These are phyloP conservation scores for Capreolus pygargus DNA, from an alignment of 2,113 vertebrate species.

Conservation along the genomic window DNA sequence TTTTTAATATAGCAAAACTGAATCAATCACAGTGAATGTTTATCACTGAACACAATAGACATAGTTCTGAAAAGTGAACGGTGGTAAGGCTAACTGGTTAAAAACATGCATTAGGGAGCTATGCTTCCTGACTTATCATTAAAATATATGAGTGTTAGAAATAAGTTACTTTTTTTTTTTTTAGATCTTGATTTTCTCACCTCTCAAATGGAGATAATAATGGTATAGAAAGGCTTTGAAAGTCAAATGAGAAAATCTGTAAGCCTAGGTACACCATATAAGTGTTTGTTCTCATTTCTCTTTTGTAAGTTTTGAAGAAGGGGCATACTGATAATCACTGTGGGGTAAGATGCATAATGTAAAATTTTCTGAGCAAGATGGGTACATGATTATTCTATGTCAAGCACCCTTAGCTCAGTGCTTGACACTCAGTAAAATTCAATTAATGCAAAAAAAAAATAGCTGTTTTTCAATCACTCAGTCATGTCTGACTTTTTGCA, in stretches of 20 bases:
- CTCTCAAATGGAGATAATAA: not conserved
- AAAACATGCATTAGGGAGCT: not conserved
- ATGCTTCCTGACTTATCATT: not conserved
- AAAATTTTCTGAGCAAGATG: not conserved
- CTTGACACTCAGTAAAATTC: not conserved
- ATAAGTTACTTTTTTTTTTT: not conserved
- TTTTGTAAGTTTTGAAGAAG: not conserved
- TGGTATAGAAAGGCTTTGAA: not conserved
- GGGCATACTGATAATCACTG: not conserved
- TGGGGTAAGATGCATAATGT: not conserved
- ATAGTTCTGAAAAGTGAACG: not conserved
- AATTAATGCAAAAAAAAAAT: not conserved
- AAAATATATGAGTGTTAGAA: not conserved
- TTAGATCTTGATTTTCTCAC: not conserved
- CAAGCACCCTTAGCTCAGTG: not conserved
- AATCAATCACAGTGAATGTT: not conserved
- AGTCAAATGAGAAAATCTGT: not conserved
- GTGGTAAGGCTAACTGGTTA: not conserved
- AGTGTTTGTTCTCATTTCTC: not conserved
- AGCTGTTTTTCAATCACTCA: not conserved
- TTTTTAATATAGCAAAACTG: not conserved
- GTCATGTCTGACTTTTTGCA: not conserved
- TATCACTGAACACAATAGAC: not conserved
- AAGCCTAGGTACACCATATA: not conserved
- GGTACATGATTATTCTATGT: not conserved